Conservation (phyloP, 2,113 vertebrate species). For the Platichthys flesus region DNA sequence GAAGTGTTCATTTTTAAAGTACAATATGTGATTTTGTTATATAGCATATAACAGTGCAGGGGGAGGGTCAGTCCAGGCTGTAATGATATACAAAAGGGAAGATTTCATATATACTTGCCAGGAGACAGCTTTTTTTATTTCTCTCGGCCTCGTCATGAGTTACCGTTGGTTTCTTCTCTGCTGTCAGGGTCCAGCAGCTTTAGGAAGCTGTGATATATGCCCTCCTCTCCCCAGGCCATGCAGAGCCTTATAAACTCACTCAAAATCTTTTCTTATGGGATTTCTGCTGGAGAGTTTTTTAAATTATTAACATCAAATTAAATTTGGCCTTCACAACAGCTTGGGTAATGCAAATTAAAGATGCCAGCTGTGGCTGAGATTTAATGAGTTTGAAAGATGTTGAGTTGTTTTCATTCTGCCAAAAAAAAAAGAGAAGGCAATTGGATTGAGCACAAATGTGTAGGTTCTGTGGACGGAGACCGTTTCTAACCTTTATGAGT, state of each 20-base stretch:
- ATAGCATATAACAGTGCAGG: conserved; percentile 30
- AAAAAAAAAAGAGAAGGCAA: conserved; percentile 15
- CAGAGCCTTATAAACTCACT: conserved; percentile 77
- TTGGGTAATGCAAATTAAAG: conserved; percentile 81
- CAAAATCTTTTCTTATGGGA: conserved; percentile 74
- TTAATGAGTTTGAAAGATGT: conserved; percentile 78
- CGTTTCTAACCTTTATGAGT: conserved; percentile 1
- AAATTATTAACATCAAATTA: conserved; percentile 86
- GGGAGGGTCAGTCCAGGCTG: conserved; percentile 31
- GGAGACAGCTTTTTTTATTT: conserved; percentile 57
- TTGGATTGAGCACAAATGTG: conserved; percentile 46
- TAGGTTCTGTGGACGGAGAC: conserved; percentile 41
- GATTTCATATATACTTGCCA: conserved; percentile 64
- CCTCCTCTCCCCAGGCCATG: conserved; percentile 63
- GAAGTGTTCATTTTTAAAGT: conserved; percentile 33
- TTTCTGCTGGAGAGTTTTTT: conserved; percentile 77
- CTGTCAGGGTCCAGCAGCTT: conserved; percentile 61
- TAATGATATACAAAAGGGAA: conserved; percentile 55
- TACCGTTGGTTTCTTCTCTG: conserved; percentile 58
- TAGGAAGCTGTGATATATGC: conserved; percentile 72
- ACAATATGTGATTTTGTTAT: conserved; percentile 44
- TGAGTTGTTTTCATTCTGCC: conserved; percentile 64
- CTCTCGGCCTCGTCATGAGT: conserved; percentile 45
- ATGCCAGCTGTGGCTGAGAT: conserved; percentile 79
- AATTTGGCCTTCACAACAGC: conserved; percentile 83